A percentile compares a stretch with the other conserved stretches of the same genome.
These are phyloP conservation scores for Catharus minimus DNA, from an alignment of 2,113 vertebrate genomes.

Conservation along the genomic window DNA sequence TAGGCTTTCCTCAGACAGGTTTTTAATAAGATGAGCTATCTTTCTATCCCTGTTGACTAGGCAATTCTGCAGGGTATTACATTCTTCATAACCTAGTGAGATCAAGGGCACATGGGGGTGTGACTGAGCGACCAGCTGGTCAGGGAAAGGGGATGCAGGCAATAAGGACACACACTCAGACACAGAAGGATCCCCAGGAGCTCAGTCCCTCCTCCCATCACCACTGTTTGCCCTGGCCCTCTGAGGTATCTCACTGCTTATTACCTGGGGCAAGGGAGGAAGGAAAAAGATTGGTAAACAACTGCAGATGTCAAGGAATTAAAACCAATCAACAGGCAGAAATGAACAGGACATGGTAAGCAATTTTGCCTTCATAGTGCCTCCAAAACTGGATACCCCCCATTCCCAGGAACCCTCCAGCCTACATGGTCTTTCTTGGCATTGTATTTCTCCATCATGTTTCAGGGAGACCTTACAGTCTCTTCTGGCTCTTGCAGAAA, in stretches of 20 bases:
- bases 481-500: neutral
- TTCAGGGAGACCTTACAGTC: neutral
- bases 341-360: neutral
- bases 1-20: neutral
- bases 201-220: neutral
- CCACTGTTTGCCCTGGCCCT: fast-evolving
- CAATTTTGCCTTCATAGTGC: neutral
- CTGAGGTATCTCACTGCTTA: neutral
- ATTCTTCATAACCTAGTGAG: neutral
- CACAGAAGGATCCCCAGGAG: neutral
- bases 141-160: neutral
- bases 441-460: neutral
- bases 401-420: neutral
- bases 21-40: neutral
- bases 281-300: neutral
- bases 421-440: neutral
- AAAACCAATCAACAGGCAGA: neutral
- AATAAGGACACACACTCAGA: neutral
- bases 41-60: neutral
- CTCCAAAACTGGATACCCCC: neutral
- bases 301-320: neutral
- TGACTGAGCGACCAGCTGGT: neutral
- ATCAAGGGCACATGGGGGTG: neutral
- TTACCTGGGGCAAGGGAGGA: neutral
- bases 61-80: neutral